Evolutionary conservation across 2,113 vertebrate genomes (phyloP).

Genomic region (Bucco capensis): DNA sequence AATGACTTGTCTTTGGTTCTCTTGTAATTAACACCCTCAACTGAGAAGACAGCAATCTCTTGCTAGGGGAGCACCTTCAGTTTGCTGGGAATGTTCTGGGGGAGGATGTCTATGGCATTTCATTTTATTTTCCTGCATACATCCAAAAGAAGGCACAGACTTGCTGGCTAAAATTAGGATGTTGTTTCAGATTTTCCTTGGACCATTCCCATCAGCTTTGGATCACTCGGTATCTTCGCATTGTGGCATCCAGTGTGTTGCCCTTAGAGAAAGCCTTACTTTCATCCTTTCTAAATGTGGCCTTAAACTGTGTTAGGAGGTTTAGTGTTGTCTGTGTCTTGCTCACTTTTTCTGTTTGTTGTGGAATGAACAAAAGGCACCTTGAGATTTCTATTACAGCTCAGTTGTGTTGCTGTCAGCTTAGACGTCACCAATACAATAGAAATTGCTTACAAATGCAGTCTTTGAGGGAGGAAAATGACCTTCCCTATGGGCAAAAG

Average conservation of each 20-base stretch:
- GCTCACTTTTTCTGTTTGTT: constrained; percentile 37
- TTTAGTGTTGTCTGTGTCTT: constrained; percentile 47
- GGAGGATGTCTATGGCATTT: not conserved
- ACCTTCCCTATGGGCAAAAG: constrained; percentile 28
- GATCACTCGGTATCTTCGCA: not conserved
- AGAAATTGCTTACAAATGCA: constrained; percentile 47
- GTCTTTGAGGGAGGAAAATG: constrained; percentile 26
- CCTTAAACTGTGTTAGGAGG: constrained; percentile 74
- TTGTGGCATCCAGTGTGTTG: constrained; percentile 39
- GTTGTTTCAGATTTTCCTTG: constrained; percentile 14
- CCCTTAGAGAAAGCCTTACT: constrained; percentile 74
- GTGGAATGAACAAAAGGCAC: constrained; percentile 55
- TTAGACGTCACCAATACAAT: constrained; percentile 31
- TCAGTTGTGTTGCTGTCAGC: constrained; percentile 20
- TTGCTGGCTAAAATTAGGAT: not conserved
- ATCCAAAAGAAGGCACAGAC: not conserved
- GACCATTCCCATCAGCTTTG: not conserved
- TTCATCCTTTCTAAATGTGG: constrained; percentile 73
- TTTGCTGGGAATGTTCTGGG: constrained; percentile 52
- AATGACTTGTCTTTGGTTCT: constrained; percentile 65
- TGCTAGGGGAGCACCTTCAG: constrained; percentile 13
- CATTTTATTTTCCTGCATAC: not conserved
- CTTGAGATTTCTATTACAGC: constrained; percentile 29
- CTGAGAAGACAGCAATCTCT: not conserved
- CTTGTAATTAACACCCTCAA: constrained; percentile 50